Evolutionary conservation across 2,113 vertebrate species (phyloP).

Genomic region (Hydrochoerus hydrochaeris): DNA sequence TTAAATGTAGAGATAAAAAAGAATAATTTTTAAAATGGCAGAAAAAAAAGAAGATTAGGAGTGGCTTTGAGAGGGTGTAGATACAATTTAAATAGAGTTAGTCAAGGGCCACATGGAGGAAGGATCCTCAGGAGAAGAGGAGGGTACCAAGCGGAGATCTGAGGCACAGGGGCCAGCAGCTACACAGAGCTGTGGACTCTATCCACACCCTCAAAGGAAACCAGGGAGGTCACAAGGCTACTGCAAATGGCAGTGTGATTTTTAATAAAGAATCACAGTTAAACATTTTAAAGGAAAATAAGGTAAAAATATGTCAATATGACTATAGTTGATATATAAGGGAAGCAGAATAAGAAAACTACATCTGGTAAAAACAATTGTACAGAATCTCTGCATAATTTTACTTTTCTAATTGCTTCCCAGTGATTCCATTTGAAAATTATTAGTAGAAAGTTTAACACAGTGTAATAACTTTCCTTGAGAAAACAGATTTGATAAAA

Average conservation of each 20-base stretch:
- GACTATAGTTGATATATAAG: background rate
- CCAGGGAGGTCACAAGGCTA: background rate
- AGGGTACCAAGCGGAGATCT: too few relatives aligned
- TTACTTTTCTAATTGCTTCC: conserved; percentile 15
- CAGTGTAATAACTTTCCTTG: background rate
- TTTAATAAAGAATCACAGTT: background rate
- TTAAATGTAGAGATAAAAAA: background rate
- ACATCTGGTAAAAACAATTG: background rate
- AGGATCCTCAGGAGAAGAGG: background rate
- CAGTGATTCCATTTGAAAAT: background rate
- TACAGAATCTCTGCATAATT: background rate
- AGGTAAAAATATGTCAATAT: background rate
- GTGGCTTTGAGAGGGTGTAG: background rate
- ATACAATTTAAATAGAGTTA: too few relatives aligned
- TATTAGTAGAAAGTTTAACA: background rate
- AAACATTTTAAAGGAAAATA: background rate
- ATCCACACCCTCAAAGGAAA: background rate
- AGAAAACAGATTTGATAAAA: background rate
- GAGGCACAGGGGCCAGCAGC: background rate
- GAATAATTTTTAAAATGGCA: background rate
- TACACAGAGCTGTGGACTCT: too few relatives aligned
- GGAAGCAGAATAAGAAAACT: background rate
- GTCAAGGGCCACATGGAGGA: background rate
- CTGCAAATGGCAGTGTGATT: too few relatives aligned
- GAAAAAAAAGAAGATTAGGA: background rate